Evolutionary conservation across 2,888 invertebrate species (phyloP).

Genomic region (Chrysomela aeneicollis): DNA sequence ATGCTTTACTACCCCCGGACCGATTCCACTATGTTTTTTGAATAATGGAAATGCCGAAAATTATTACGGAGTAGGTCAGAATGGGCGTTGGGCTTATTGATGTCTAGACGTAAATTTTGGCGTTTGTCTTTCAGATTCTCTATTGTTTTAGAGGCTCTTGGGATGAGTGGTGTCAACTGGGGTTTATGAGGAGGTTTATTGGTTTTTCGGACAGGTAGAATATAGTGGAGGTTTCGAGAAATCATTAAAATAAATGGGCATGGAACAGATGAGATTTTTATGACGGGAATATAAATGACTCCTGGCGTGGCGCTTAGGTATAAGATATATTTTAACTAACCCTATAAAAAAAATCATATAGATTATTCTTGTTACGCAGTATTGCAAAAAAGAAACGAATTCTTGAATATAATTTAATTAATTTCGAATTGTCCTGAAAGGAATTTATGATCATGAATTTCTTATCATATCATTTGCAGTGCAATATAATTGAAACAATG

Average conservation of each 20-base stretch:
- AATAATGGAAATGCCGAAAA: constrained; percentile 23
- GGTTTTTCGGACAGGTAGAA: constrained; percentile 35
- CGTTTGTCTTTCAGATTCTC: constrained; percentile 35
- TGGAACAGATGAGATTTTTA: constrained; percentile 22
- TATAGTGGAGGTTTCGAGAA: constrained; percentile 24
- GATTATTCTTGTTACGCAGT: too few relatives aligned
- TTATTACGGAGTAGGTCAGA: constrained; percentile 27
- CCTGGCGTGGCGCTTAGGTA: neutral
- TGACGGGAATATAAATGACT: constrained; percentile 10
- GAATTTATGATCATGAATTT: too few relatives aligned
- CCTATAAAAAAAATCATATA: too few relatives aligned
- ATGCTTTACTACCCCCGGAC: neutral
- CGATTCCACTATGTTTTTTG: constrained; percentile 22
- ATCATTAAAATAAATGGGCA: constrained; percentile 32
- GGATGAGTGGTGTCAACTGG: constrained; percentile 31
- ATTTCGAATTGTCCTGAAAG: too few relatives aligned
- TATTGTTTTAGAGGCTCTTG: constrained; percentile 35
- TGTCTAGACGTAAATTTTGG: constrained; percentile 39
- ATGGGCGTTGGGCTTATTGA: constrained; percentile 41
- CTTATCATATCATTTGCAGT: too few relatives aligned
- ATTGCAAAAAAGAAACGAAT: too few relatives aligned
- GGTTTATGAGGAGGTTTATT: constrained; percentile 36
- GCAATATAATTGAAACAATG: neutral
- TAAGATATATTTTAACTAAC: too few relatives aligned
- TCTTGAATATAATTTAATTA: too few relatives aligned